Evolutionary conservation across 2,888 invertebrate genomes (phyloP).

Genomic region (Cryptocheilus praepositus): DNA sequence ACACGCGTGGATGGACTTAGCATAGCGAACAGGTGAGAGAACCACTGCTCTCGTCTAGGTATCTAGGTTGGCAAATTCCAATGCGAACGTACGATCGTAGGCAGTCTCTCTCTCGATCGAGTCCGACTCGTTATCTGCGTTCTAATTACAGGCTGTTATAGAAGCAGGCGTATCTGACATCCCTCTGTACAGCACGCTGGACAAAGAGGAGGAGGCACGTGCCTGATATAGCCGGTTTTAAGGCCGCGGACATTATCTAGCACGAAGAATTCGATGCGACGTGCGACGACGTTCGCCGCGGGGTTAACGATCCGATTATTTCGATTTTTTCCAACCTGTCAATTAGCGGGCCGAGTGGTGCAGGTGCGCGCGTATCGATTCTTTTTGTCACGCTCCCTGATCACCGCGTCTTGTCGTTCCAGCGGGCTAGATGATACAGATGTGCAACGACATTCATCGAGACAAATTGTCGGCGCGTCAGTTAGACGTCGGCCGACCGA

Average conservation of each 20-base stretch:
- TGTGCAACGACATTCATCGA: too few relatives aligned
- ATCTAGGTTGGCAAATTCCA: slow-evolving; percentile 45
- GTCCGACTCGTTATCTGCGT: slow-evolving; percentile 48
- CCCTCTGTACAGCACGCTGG: slow-evolving; percentile 1
- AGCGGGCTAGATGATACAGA: too few relatives aligned
- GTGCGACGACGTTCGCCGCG: neutral
- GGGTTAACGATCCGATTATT: neutral
- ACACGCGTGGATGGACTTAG: too few relatives aligned
- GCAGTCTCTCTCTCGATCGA: slow-evolving; percentile 28
- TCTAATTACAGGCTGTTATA: slow-evolving; percentile 53
- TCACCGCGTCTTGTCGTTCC: neutral
- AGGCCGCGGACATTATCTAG: slow-evolving; percentile 4
- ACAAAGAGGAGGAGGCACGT: slow-evolving; percentile 29
- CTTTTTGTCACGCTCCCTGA: slow-evolving; percentile 12
- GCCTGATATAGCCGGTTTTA: slow-evolving; percentile 17
- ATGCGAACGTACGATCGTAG: slow-evolving; percentile 29
- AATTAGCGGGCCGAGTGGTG: too few relatives aligned
- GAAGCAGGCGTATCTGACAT: slow-evolving; percentile 18
- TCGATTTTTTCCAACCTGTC: neutral
- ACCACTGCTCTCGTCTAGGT: slow-evolving; percentile 28
- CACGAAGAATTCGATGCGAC: slow-evolving; percentile 1
- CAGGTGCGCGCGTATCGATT: neutral
- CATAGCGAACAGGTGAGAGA: slow-evolving; percentile 15
- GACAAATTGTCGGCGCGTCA: too few relatives aligned
- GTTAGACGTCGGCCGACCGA: too few relatives aligned